Evolutionary conservation across 2,888 invertebrate genomes (phyloP), one percentile per base, ranked within the genome.

Genomic region (Pediacus dermestoides): DNA sequence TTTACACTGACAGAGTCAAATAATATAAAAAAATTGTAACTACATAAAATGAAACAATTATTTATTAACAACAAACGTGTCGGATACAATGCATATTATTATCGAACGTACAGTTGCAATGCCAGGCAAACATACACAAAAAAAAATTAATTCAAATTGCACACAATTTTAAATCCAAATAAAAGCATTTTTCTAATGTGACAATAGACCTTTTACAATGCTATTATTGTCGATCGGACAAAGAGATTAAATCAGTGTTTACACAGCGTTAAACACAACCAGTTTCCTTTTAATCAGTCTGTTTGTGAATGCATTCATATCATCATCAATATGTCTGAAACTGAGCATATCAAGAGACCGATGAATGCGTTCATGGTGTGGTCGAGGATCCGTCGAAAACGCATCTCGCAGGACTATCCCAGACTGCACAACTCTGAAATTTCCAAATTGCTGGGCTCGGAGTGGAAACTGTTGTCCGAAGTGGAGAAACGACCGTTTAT

Each of bases 361-460:
- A 92, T 92, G 92, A 92, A 92, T 67, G 91, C 91, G 2, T 91
- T 92, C 68, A 91, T 92, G 91, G 85, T 85, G 25, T 85, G 85
- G 85, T 83, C 83, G 2, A 70, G 84, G 25, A 81, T 85, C 47
- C 82, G 88, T 60, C 69, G 90, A 28, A 81, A 87, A 60, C 86
- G 87, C 61, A 89, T 90, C 67, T 87, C 89, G 0, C 75, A 81
- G 64, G 80, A 88, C 63, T 86, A 90, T 62, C 90, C 90, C 37
- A 85, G 82, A 56, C 72, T 85, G 53, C 84, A 84, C 65, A 85
- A 85, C 55, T 82, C 82, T 0, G 83, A 85, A 64, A 91, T 91
- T 57, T 86, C 86, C 10, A 90, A 90, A 61, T 71, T 86, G 8
- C 70, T 90, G 3, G 90, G 90, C 0, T 77, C 83, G 1, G 88